Evolutionary conservation across 2,888 invertebrate species (phyloP), one percentile per base, ranked within the genome.

Genomic region (Xestobium rufovillosum): DNA sequence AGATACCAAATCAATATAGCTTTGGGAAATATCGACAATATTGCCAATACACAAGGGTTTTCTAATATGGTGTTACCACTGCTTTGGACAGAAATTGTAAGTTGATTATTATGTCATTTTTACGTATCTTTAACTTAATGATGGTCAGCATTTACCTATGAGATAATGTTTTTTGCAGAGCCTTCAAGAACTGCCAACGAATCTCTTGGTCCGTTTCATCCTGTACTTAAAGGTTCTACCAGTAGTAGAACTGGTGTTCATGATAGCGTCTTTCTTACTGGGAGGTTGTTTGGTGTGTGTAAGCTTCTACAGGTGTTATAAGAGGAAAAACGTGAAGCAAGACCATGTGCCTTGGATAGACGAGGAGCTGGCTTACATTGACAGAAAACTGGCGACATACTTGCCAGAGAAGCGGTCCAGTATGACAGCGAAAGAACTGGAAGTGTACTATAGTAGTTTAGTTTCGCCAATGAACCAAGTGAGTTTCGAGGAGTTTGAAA

Each of bases 61-160:
- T 70, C 79, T 34, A 69, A 86, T 48, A 68, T 83, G 60, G 76
- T 84, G 8, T 65, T 89, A 3, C 91, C 91, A 0, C 68, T 90
- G 57, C 67, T 90, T 3, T 91, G 90, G 90, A 87, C 87, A 47
- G 89, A 90, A 73, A 86, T 87, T 59, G 90, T 89, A 74, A 83
- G 86, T 80, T 56, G 34, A 13, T 16, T 35, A 28, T 41, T 12
- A 14, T 14, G 11, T 10, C 15, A 14, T 27, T 27, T 10, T 27
- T 27, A 4, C 8, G 4, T 25, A 26, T 32, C 14, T 19, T 32
- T 11, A 8, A 23, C n/a, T 23, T 23, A 13, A 8, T 30, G n/a
- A 27, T 28, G 26, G 26, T 25, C 12, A 28, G 8, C 2, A 17
- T 3, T 4, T 3, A 31, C 15, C 17, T n/a, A 9, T 10, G 9